A percentile compares a stretch with the other conserved stretches of the same genome.
phyloP scores from a whole-genome alignment of 53 echinoderm and acorn worm species.

The Astropecten irregularis region DNA sequence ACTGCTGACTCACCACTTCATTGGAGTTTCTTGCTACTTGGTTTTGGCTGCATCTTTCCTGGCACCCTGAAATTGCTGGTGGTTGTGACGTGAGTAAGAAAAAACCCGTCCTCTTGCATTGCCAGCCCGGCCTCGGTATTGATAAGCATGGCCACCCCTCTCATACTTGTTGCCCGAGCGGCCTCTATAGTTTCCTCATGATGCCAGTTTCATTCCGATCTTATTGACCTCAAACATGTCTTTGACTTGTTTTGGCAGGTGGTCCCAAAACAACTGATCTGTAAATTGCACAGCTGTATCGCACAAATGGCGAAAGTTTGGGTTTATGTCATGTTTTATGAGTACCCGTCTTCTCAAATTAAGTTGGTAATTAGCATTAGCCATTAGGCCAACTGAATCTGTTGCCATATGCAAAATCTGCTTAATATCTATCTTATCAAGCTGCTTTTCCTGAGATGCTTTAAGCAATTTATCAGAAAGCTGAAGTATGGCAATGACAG shows the following conservation, averaged over 20 bases:
- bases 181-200: neutral
- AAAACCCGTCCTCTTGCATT: neutral
- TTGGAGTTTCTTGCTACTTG: neutral
- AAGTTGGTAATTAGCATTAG: slow-evolving; percentile 17
- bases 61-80: neutral
- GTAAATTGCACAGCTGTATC: slow-evolving; percentile 24
- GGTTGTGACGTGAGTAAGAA: neutral
- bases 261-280: slow-evolving; percentile 48
- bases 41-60: neutral
- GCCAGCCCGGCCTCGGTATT: neutral
- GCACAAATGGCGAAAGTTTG: slow-evolving; percentile 19
- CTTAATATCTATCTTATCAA: slow-evolving; percentile 20
- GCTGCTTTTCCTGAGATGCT: slow-evolving; percentile 10
- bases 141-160: neutral
- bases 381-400: slow-evolving; percentile 19
- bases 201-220: neutral
- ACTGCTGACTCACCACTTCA: neutral
- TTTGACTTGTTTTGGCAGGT: slow-evolving; percentile 42
- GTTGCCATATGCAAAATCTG: slow-evolving; percentile 6
- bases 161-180: neutral
- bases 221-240: slow-evolving; percentile 26
- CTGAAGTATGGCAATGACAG: neutral
- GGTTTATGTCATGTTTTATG: slow-evolving; percentile 42
- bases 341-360: slow-evolving; percentile 19
- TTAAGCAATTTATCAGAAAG: neutral